Evolutionary conservation across 2,888 invertebrate genomes (phyloP).

Genomic region (Chaetoderma sp.): DNA sequence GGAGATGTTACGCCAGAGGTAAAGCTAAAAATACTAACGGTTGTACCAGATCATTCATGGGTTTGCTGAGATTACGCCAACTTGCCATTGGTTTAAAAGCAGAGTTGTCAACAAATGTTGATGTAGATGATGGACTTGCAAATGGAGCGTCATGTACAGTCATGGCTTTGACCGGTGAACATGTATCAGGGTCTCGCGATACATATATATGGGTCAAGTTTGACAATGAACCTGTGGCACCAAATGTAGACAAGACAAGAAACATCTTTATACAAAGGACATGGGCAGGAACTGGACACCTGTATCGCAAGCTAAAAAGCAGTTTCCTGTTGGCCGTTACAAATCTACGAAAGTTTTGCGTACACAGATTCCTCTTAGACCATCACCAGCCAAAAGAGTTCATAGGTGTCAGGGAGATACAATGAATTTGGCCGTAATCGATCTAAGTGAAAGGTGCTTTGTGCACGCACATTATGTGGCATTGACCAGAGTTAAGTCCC

Average conservation of each 20-base stretch:
- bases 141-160: constrained; percentile 1
- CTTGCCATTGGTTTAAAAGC: neutral
- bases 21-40: no score
- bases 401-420: constrained; percentile 32
- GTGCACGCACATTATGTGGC: constrained; percentile 32
- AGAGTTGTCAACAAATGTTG: neutral
- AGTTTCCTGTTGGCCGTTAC: no score
- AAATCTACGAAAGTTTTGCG: constrained; percentile 17
- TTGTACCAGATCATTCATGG: constrained; percentile 2
- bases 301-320: no score
- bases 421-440: constrained; percentile 14
- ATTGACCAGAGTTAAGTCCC: neutral
- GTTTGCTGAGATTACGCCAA: no score
- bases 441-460: constrained; percentile 11
- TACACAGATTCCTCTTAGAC: constrained; percentile 27
- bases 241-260: neutral
- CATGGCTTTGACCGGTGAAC: neutral
- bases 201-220: constrained; percentile 11
- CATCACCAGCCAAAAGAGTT: constrained; percentile 25
- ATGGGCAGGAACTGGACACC: neutral
- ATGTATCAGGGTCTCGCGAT: no score
- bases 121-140: constrained; percentile 6
- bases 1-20: no score
- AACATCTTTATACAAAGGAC: neutral
- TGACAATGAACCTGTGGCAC: neutral